Conservation (phyloP, 1,140 invertebrate genomes). For the Pomacea maculata region DNA sequence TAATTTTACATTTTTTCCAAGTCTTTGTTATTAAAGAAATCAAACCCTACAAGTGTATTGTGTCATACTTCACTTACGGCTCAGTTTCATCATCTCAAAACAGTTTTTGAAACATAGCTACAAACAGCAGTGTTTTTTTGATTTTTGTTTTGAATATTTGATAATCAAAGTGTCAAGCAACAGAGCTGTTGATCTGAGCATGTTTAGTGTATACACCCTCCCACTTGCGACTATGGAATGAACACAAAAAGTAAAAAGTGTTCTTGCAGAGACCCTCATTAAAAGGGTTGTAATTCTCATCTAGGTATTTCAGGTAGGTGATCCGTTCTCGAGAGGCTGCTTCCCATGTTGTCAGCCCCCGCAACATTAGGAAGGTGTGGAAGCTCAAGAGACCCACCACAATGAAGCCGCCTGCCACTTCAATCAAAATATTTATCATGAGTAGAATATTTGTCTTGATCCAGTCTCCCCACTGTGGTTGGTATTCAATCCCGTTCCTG, state of each 20-base stretch:
- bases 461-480: conserved; percentile 52
- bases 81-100: too few species aligned
- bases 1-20: too few species aligned
- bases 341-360: conserved; percentile 64
- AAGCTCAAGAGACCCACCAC: conserved; percentile 54
- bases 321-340: conserved; percentile 59
- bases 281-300: conserved; percentile 62
- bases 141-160: too few species aligned
- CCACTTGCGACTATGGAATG: conserved; percentile 46
- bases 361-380: conserved; percentile 61
- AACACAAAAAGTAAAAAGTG: conserved; percentile 57
- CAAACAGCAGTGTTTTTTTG: too few species aligned
- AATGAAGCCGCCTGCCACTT: conserved; percentile 49
- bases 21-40: too few species aligned
- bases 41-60: too few species aligned
- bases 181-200: conserved; percentile 12
- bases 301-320: conserved; percentile 62
- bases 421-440: conserved; percentile 52
- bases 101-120: too few species aligned
- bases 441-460: conserved; percentile 51
- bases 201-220: conserved; percentile 48
- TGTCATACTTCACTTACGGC: too few species aligned
- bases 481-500: conserved; percentile 48
- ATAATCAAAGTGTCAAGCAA: conserved; percentile 1
- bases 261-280: conserved; percentile 58